Conservation (phyloP, 2,113 vertebrate genomes). For the Carlito syrichta region DNA sequence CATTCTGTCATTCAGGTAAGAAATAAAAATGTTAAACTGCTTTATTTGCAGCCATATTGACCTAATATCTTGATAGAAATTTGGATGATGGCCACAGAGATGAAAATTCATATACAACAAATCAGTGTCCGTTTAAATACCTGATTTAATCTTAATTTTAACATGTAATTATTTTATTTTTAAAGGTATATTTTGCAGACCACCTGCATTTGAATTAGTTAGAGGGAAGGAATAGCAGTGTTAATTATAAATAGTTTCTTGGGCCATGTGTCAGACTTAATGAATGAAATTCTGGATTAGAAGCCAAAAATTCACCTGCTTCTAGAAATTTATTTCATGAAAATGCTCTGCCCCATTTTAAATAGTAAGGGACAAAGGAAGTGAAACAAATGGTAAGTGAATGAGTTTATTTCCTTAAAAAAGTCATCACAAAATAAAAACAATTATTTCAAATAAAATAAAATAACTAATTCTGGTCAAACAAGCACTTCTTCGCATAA, state of each 20-base stretch:
- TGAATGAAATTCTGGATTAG: neutral
- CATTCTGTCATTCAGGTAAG: neutral
- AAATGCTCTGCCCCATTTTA: neutral
- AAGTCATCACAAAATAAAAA: neutral
- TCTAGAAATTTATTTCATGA: neutral
- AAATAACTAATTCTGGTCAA: neutral
- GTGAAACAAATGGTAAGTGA: neutral
- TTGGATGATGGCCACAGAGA: neutral
- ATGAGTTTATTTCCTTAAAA: too few relatives aligned
- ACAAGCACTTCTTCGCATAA: neutral
- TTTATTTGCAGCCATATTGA: neutral
- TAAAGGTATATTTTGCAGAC: neutral
- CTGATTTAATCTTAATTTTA: neutral
- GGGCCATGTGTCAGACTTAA: neutral
- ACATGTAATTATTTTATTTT: neutral
- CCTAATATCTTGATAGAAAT: neutral
- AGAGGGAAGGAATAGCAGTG: neutral
- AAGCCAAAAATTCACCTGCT: neutral
- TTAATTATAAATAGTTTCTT: neutral
- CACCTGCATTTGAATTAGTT: neutral
- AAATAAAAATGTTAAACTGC: neutral
- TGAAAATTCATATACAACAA: neutral
- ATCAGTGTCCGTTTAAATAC: neutral
- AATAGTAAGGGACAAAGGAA: neutral
- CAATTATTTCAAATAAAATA: neutral